phyloP scores from a whole-genome alignment of 2,797 vertebrate species.

The Apodemus agrarius region DNA sequence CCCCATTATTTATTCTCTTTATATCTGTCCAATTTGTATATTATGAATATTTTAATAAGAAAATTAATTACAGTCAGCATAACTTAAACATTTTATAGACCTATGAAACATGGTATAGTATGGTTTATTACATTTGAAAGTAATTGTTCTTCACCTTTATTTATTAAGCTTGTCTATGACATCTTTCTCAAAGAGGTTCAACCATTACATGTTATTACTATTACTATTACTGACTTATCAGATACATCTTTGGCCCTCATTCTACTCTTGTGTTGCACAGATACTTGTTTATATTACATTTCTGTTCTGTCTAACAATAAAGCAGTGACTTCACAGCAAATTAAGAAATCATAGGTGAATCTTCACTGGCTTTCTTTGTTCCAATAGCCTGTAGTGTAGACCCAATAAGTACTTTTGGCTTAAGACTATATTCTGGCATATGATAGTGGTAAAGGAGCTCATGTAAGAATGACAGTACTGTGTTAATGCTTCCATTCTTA shows the following conservation, averaged over 20 bases:
- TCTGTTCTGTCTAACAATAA: slow-evolving; percentile 1
- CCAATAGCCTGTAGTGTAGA: neutral
- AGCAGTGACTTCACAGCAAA: neutral
- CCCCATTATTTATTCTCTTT: neutral
- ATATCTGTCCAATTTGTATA: neutral
- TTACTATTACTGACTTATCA: neutral
- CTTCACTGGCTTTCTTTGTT: neutral
- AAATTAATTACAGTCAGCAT: neutral
- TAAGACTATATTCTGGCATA: neutral
- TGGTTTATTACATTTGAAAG: neutral
- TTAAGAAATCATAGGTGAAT: neutral
- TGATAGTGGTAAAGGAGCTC: neutral
- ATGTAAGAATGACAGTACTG: neutral
- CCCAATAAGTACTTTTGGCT: neutral
- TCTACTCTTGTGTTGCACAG: too few relatives aligned
- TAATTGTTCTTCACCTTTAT: neutral
- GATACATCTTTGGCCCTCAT: neutral
- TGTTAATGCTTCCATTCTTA: neutral
- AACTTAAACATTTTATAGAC: neutral
- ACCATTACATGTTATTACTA: neutral
- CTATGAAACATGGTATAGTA: neutral
- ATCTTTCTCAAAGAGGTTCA: neutral
- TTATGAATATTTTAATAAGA: slow-evolving; percentile 26
- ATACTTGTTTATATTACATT: neutral
- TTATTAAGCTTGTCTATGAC: neutral